Percentiles rank a stretch among this genome's conserved stretches.
Evolutionary conservation across 2,888 invertebrate genomes (phyloP).

Genomic region (Tineola bisselliella): DNA sequence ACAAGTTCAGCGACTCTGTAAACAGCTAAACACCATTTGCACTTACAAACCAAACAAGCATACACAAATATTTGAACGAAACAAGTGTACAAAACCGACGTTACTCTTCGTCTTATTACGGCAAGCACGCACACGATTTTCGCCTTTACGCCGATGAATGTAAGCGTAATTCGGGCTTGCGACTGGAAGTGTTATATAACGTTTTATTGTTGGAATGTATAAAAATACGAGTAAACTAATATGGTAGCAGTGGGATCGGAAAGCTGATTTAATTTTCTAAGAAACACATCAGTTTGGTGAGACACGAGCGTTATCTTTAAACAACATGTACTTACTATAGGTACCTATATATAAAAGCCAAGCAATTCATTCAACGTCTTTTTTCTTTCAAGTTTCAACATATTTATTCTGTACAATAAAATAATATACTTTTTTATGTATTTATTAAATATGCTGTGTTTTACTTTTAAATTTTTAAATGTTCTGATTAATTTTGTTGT

Average conservation of each 20-base stretch:
- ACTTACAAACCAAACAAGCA: conserved; percentile 64
- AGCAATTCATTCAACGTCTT: conserved; percentile 3
- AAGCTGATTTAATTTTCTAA: conserved; percentile 50
- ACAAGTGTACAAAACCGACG: conserved; percentile 18
- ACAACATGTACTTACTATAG: conserved; percentile 2
- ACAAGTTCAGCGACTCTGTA: conserved; percentile 57
- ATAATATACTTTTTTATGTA: no score
- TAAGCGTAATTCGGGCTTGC: background rate
- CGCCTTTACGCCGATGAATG: background rate
- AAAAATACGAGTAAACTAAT: conserved; percentile 50
- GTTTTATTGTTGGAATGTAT: conserved; percentile 17
- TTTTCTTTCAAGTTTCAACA: background rate
- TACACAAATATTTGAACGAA: conserved; percentile 60
- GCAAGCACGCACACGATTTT: background rate
- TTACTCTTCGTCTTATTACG: background rate
- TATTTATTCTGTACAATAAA: background rate
- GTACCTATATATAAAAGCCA: no score
- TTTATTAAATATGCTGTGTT: no score
- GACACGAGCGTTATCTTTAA: conserved; percentile 10
- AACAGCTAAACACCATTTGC: conserved; percentile 66
- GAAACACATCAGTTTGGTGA: conserved; percentile 31
- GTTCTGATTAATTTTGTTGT: no score
- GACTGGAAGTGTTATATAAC: background rate
- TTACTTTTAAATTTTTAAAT: no score
- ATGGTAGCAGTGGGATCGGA: conserved; percentile 49